These are phyloP conservation scores for Epinotia nisella DNA, from an alignment of 2,888 invertebrate species.

Conservation along the genomic window DNA sequence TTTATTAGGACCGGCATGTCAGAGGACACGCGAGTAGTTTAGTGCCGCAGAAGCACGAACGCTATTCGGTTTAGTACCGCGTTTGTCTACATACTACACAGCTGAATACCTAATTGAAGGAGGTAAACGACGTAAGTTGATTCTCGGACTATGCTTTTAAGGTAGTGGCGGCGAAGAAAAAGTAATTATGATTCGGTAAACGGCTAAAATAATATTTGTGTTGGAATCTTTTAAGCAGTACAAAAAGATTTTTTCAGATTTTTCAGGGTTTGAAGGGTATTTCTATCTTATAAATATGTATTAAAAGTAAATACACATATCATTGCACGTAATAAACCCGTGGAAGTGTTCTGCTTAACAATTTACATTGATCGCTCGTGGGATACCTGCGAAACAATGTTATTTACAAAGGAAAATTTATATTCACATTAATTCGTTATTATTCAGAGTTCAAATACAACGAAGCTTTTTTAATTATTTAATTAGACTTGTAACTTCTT, in stretches of 20 bases:
- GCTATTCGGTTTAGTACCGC: constrained; percentile 26
- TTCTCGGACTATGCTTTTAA: not conserved
- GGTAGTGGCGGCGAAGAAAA: constrained; percentile 9
- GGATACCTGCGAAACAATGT: too few species aligned
- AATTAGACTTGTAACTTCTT: not conserved
- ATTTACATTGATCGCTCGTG: too few species aligned
- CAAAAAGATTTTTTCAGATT: too few species aligned
- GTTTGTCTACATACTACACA: not conserved
- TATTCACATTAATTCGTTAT: not conserved
- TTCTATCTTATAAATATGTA: too few species aligned
- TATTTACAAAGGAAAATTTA: not conserved
- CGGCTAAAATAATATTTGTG: constrained; percentile 22
- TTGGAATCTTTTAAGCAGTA: not conserved
- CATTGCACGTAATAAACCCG: too few species aligned
- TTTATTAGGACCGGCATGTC: not conserved
- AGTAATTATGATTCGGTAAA: constrained; percentile 18
- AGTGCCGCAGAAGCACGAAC: constrained; percentile 11
- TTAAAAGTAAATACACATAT: too few species aligned
- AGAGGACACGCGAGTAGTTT: constrained; percentile 18
- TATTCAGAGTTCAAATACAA: not conserved
- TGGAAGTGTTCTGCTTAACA: too few species aligned
- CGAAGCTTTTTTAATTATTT: not conserved
- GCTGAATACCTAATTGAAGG: constrained; percentile 2
- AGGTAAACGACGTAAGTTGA: not conserved
- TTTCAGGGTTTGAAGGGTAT: too few species aligned